Evolutionary conservation across 2,113 vertebrate species (phyloP), one percentile per base, ranked within the genome.

Genomic region (Galeopterus variegatus): DNA sequence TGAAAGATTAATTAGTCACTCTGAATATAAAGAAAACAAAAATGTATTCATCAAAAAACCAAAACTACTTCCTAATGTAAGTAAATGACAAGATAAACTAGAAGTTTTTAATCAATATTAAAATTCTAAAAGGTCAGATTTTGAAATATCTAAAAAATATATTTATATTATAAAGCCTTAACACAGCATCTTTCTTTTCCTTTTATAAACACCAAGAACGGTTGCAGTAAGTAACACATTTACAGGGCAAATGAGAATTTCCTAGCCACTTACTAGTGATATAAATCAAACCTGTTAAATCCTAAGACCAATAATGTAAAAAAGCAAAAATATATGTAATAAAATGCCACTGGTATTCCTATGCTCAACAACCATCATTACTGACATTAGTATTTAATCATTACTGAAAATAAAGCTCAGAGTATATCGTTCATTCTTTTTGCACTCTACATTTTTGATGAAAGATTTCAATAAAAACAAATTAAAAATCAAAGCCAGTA

Each of bases 261-360:
- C 70, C 48, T 69, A 88, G 17, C 26, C 41, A 84, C 64, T 81
- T 26, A 60, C 14, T n/a, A 52, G 48, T 75, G 50, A 81, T 28
- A 82, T 62, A 88, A 92, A 60, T 84, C 83, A 85, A 84, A 88
- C 50, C 88, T 92, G 79, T 79, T 88, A 92, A 84, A 58, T 56
- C 41, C 41, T 41, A 73, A 87, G 52, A 77, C 6, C 18, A 54
- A n/a, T 28, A 81, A 58, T 56, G 45, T 64, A 41, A 75, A 76
- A 75, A 80, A 82, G 12, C 18, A 87, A 73, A 65, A 75, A 45
- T 28, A 69, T 17, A 56, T 48, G 26, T 56, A 69, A 69, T 80
- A 88, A 93, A 92, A 80, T 56, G 33, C 41, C 23, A 48, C 23
- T 8, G 92, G 23, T 33, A 64, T 76, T 54, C 36, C n/a, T 77